Percentiles rank a stretch among this genome's conserved stretches.
Evolutionary conservation across 64 coral and sea anemone genomes (phyloP).

Genomic region (Montipora foliosa): DNA sequence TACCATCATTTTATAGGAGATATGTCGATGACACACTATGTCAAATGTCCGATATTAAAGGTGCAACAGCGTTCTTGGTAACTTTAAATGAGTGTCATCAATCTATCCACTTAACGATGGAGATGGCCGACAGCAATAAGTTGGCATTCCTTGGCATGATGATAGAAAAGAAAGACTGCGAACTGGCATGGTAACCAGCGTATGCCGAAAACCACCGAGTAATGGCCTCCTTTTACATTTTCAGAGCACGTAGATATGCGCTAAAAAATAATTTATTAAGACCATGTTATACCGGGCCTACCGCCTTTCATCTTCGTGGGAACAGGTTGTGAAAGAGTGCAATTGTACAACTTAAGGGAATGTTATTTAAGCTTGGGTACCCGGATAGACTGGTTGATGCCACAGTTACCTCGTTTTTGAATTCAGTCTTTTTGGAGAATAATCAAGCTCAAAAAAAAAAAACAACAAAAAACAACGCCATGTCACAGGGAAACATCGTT

Average conservation of each 20-base stretch:
- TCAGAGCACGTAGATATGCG: background rate
- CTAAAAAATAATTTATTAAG: too few relatives aligned
- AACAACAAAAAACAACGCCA: too few relatives aligned
- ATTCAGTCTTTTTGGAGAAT: background rate
- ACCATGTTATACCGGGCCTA: background rate
- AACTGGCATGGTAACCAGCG: background rate
- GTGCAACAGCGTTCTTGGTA: background rate
- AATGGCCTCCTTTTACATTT: background rate
- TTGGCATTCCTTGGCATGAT: background rate
- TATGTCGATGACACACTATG: background rate
- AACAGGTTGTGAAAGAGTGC: background rate
- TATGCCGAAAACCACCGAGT: background rate
- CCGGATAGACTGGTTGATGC: background rate
- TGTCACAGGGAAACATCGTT: too few relatives aligned
- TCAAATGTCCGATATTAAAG: background rate
- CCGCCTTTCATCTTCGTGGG: background rate
- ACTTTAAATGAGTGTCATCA: background rate
- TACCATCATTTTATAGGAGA: background rate
- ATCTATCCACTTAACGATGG: background rate
- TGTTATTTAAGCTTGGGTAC: background rate
- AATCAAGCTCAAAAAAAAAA: too few relatives aligned
- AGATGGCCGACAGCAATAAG: background rate
- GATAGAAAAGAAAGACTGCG: background rate
- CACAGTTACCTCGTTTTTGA: background rate
- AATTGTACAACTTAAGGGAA: background rate